Conservation (phyloP, 1,140 invertebrate species). For the Globodera rostochiensis region DNA sequence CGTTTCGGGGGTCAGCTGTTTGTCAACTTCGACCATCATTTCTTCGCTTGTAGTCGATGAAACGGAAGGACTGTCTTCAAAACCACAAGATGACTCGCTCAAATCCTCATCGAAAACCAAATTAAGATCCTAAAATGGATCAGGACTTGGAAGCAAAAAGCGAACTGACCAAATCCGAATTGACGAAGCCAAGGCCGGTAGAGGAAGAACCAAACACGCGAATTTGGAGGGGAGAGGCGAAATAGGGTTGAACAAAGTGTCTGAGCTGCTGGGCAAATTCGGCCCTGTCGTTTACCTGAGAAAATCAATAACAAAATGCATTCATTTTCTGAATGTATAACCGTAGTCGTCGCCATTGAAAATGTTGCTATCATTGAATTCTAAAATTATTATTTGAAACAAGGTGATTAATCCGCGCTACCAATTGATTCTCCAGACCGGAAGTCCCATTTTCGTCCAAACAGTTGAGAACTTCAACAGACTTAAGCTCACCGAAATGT, state of each 20-base stretch:
- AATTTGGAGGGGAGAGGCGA: conserved; percentile 19
- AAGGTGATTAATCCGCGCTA: not conserved
- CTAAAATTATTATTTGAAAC: not conserved
- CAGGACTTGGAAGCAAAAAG: not conserved
- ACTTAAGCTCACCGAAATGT: not conserved
- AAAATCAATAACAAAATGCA: not conserved
- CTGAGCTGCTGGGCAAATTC: conserved; percentile 28
- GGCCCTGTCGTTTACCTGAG: conserved; percentile 36
- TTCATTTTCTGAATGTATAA: conserved; percentile 7
- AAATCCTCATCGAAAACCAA: conserved; percentile 27
- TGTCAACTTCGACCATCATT: not conserved
- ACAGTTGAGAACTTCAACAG: conserved; percentile 16
- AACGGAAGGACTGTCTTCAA: not conserved
- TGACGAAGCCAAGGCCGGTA: conserved; percentile 41
- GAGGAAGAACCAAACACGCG: conserved; percentile 38
- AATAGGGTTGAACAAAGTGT: conserved; percentile 33
- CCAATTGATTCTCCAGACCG: not conserved
- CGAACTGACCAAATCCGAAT: conserved; percentile 45
- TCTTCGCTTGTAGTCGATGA: not conserved
- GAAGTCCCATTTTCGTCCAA: not conserved
- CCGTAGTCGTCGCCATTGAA: not conserved
- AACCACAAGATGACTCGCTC: not conserved
- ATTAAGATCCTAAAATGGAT: conserved; percentile 24
- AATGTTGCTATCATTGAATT: conserved; percentile 16
- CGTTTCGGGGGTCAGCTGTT: not conserved